Percentiles rank a stretch among this genome's conserved stretches.
Evolutionary conservation across 1,140 invertebrate genomes (phyloP).

Genomic region (Drosophila biarmipes): DNA sequence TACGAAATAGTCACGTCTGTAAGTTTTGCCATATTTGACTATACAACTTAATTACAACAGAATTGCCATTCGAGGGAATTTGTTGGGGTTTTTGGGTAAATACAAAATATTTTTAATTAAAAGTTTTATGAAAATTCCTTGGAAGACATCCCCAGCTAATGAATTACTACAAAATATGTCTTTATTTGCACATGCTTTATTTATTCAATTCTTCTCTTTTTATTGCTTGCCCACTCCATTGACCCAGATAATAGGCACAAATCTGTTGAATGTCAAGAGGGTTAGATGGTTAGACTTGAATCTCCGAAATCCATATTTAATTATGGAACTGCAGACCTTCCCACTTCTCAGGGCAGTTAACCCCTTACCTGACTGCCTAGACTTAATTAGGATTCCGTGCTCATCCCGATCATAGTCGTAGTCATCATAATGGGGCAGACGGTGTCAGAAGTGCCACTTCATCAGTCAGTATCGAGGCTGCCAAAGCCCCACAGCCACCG

Average conservation of each 20-base stretch:
- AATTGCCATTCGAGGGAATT: not conserved
- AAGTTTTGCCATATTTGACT: slow-evolving; percentile 8
- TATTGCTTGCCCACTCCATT: not conserved
- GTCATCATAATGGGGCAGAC: slow-evolving; percentile 37
- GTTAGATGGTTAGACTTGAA: slow-evolving; percentile 28
- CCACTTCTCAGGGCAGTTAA: slow-evolving; percentile 22
- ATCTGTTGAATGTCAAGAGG: slow-evolving; percentile 65
- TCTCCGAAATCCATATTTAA: slow-evolving; percentile 72
- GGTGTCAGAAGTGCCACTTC: slow-evolving; percentile 75
- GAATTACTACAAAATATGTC: not conserved
- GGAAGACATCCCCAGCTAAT: not conserved
- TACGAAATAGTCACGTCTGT: not conserved
- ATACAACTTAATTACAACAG: slow-evolving; percentile 4
- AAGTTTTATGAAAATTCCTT: not conserved
- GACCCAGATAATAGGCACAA: slow-evolving; percentile 38
- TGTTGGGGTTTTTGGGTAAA: not conserved
- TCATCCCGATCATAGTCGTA: slow-evolving; percentile 60
- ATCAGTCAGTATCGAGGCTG: slow-evolving; percentile 72
- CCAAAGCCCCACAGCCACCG: slow-evolving; percentile 24
- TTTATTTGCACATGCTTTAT: not conserved
- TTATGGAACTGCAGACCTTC: slow-evolving; percentile 38
- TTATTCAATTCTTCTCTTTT: not conserved
- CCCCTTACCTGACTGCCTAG: slow-evolving; percentile 50
- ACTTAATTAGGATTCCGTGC: slow-evolving; percentile 72
- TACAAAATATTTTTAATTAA: not conserved